Evolutionary conservation across 2,888 invertebrate species (phyloP).

Genomic region (Aporophyla nigra): DNA sequence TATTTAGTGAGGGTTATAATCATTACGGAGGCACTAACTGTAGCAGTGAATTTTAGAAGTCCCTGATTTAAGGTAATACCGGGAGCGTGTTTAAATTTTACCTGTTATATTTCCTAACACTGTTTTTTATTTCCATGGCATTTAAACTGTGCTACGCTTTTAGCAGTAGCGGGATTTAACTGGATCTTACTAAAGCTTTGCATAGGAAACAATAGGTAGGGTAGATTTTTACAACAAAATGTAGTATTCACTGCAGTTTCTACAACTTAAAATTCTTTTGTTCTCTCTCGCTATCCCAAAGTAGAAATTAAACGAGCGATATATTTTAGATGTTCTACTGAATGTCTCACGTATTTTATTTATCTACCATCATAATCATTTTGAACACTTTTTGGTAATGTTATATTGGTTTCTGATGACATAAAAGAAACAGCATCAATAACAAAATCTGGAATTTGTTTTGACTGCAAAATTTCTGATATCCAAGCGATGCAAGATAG

Average conservation of each 20-base stretch:
- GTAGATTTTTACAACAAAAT: conserved; percentile 7
- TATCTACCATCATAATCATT: neutral
- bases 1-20: conserved; percentile 61
- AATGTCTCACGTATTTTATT: too few relatives aligned
- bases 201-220: conserved; percentile 28
- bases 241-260: neutral
- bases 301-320: neutral
- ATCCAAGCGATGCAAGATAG: neutral
- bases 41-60: conserved; percentile 46
- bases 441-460: neutral
- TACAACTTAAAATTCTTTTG: neutral
- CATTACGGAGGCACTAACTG: conserved; percentile 48
- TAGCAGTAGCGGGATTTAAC: conserved; percentile 26
- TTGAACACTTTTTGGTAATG: neutral
- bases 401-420: neutral
- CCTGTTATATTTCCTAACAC: conserved; percentile 20
- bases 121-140: conserved; percentile 27
- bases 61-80: conserved; percentile 45
- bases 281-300: neutral
- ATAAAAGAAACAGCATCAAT: too few relatives aligned
- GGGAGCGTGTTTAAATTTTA: conserved; percentile 20
- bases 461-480: too few relatives aligned
- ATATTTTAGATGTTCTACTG: too few relatives aligned
- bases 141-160: conserved; percentile 25
- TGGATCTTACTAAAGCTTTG: conserved; percentile 41